Evolutionary conservation across 2,113 vertebrate genomes (phyloP), one percentile per base, ranked within the genome.

Genomic region (Rhinolophus sinicus): DNA sequence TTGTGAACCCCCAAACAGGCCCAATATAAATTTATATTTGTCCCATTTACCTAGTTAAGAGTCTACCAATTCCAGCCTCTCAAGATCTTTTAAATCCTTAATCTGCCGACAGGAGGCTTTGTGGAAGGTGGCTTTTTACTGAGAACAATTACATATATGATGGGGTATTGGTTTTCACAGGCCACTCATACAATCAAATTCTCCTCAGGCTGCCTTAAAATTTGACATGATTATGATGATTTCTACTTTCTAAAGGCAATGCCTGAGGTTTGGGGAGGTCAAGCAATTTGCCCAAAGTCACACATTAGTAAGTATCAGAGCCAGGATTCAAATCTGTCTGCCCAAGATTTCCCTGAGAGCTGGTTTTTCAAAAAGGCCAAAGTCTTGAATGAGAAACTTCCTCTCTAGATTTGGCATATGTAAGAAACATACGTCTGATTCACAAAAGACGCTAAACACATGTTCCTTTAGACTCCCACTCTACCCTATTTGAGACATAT

Each of bases 191-290:
- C 18, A 67, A 50, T 44, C 58, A 93, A 81, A 60, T 93, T 95
- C 30, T 65, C 13, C 81, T 95, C 38, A 94, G 86, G 85, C n/a
- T 87, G 33, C 73, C n/a, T n/a, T n/a, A n/a, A 90, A 60, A 90
- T 94, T 84, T 77, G 33, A 90, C 50, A 83, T 44, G 3, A 50
- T 78, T 47, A 14, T 81, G 38, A 90, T 82, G 9, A 80, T 65
- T 6, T 50, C 54, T 89, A n/a, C 60, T 92, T 84, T 95, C 85
- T 78, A 94, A 95, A 65, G 52, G 21, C 83, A 28, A 86, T 77
- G 86, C 5, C 2, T 62, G 70, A 88, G 26, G 12, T 22, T 90
- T 80, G 35, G 26, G 18, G 28, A 95, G 33, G 88, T 90, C 28
- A 90, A 62, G 21, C 70, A 73, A 58, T 94, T 92, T 92, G 60